phyloP scores from a whole-genome alignment of 2,888 invertebrate genomes.

The Nineta flava region DNA sequence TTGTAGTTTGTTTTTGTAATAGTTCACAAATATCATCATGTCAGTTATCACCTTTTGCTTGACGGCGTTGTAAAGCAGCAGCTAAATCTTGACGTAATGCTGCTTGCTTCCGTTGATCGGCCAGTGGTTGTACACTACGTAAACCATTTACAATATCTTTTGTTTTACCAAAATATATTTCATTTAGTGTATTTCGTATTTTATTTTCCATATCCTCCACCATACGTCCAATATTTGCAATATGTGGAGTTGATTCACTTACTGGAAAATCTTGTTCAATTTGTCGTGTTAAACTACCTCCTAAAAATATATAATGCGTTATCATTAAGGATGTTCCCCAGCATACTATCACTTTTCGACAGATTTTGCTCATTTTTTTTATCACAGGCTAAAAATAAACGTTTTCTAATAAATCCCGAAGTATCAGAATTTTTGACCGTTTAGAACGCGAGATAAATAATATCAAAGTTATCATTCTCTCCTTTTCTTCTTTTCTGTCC shows the following conservation, averaged over 20 bases:
- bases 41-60: slow-evolving; percentile 42
- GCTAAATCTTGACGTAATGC: slow-evolving; percentile 77
- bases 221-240: slow-evolving; percentile 96
- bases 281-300: slow-evolving; percentile 96
- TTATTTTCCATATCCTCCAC: slow-evolving; percentile 99
- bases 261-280: slow-evolving; percentile 82
- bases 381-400: too few species aligned
- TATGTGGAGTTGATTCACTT: slow-evolving; percentile 89
- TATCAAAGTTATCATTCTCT: too few species aligned
- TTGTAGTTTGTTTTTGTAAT: too few species aligned
- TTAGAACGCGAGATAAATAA: too few species aligned
- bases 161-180: slow-evolving; percentile 98
- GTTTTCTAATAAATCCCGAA: too few species aligned
- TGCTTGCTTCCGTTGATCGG: slow-evolving; percentile 69
- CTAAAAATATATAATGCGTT: slow-evolving; percentile 48
- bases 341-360: too few species aligned
- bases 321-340: too few species aligned
- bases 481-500: too few species aligned
- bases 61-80: slow-evolving; percentile 66
- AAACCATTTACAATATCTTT: slow-evolving; percentile 95
- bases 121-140: slow-evolving; percentile 64
- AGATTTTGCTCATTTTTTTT: too few species aligned
- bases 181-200: slow-evolving; percentile 93
- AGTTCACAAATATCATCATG: neutral
- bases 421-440: too few species aligned